A percentile compares a stretch with the other conserved stretches of the same genome.
These are phyloP conservation scores for Spea multiplicata DNA, from an alignment of 2,113 vertebrate genomes.

Conservation along the genomic window DNA sequence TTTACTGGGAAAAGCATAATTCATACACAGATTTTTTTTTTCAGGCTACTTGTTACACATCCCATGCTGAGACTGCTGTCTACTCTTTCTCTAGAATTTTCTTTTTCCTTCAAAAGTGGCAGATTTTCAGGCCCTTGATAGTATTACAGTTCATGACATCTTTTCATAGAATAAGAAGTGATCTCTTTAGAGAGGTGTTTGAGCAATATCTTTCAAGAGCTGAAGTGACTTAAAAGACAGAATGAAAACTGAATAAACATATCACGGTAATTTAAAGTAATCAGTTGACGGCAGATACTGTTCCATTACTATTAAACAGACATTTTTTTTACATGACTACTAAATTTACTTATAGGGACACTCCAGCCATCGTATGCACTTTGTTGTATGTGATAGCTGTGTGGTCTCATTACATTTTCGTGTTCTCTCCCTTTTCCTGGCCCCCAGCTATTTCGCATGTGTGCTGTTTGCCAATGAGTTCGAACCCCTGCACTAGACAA, in stretches of 20 bases:
- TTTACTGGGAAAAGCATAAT: conserved; percentile 24
- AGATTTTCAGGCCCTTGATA: conserved; percentile 31
- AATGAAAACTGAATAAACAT: neutral
- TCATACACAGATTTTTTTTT: neutral
- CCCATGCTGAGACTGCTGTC: conserved; percentile 29
- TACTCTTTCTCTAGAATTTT: conserved; percentile 21
- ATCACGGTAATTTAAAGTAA: neutral
- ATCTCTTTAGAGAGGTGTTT: conserved; percentile 13
- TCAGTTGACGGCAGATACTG: neutral
- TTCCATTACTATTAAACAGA: too few relatives aligned
- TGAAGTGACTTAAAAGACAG: neutral
- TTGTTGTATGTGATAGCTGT: too few relatives aligned
- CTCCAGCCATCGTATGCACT: too few relatives aligned
- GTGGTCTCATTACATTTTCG: too few relatives aligned
- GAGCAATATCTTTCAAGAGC: conserved; percentile 3
- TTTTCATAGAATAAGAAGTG: conserved; percentile 34
- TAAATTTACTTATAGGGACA: too few relatives aligned
- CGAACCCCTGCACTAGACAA: too few relatives aligned
- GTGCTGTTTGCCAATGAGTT: too few relatives aligned
- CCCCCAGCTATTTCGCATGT: too few relatives aligned
- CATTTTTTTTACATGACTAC: too few relatives aligned
- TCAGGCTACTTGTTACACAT: conserved; percentile 25
- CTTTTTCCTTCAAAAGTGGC: conserved; percentile 15
- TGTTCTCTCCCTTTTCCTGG: too few relatives aligned
- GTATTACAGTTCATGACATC: conserved; percentile 32